Percentiles rank a stretch among this genome's conserved stretches.
These are phyloP conservation scores for Enteromius argenteus DNA, from an alignment of 2,797 vertebrate genomes.

Conservation along the genomic window DNA sequence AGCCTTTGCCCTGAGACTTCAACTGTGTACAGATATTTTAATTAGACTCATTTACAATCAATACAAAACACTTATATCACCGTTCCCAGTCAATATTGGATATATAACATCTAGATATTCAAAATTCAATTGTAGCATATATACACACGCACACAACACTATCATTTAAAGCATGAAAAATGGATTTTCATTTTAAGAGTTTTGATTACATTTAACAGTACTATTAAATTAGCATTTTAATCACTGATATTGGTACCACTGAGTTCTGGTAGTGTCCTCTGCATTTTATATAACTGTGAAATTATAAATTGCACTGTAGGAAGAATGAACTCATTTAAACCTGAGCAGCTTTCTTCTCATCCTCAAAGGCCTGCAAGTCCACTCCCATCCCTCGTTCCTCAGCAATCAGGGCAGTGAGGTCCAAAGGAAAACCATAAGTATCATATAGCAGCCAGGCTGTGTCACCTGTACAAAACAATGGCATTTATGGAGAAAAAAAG, in stretches of 20 bases:
- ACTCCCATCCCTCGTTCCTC: constrained; percentile 94
- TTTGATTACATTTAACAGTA: background rate
- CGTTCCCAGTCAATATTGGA: too few relatives aligned
- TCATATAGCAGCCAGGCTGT: constrained; percentile 97
- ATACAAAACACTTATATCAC: background rate
- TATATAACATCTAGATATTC: background rate
- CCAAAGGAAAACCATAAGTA: constrained; percentile 95
- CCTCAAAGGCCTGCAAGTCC: constrained; percentile 91
- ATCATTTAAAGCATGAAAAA: too few relatives aligned
- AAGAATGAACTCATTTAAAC: constrained; percentile 68
- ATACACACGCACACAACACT: background rate
- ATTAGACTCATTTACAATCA: constrained; percentile 1
- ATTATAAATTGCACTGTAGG: background rate
- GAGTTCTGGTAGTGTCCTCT: background rate
- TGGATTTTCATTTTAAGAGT: background rate
- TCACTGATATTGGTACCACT: background rate
- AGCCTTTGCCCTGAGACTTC: constrained; percentile 94
- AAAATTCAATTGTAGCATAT: too few relatives aligned
- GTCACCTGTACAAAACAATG: constrained; percentile 80
- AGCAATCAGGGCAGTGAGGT: constrained; percentile 94
- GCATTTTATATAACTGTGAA: background rate
- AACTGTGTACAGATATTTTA: constrained; percentile 75
- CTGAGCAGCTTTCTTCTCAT: constrained; percentile 94
- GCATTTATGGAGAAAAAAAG: background rate
- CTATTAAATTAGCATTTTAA: background rate